Percentiles rank a stretch among this genome's conserved stretches.
Conservation (phyloP, 64 coral and sea anemone genomes). For the Actinia equina region DNA sequence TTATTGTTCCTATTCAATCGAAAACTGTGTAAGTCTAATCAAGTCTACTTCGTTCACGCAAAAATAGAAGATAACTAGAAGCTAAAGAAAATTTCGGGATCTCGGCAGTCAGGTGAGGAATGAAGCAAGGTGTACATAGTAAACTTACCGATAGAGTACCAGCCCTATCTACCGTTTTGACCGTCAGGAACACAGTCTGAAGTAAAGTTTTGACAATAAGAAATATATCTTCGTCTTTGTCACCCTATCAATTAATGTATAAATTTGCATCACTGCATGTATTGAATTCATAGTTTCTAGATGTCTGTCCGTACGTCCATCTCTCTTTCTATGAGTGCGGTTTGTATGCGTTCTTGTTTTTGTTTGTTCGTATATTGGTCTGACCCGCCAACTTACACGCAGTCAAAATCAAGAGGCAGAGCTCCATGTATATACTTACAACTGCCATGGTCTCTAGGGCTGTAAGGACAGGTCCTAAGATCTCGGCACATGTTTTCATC, state of each 20-base stretch:
- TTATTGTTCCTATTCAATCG: too few relatives aligned
- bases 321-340: background rate
- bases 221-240: conserved; percentile 71
- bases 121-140: too few relatives aligned
- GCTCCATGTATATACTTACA: conserved; percentile 22
- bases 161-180: conserved; percentile 69
- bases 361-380: background rate
- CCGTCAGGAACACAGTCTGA: conserved; percentile 77
- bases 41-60: too few relatives aligned
- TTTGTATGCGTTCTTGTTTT: background rate
- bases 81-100: too few relatives aligned
- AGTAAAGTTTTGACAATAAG: conserved; percentile 60
- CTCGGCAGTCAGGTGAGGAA: too few relatives aligned
- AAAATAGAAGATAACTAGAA: too few relatives aligned
- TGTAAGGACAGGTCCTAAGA: conserved; percentile 71
- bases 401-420: too few relatives aligned
- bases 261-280: background rate
- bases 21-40: too few relatives aligned
- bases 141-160: conserved; percentile 71
- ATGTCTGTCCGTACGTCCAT: too few relatives aligned
- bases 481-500: conserved; percentile 80
- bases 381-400: too few relatives aligned
- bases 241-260: conserved; percentile 22
- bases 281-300: too few relatives aligned
- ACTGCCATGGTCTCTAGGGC: conserved; percentile 40